Evolutionary conservation across 2,888 invertebrate species (phyloP), one percentile per base, ranked within the genome.

Genomic region (Eulithis testata): DNA sequence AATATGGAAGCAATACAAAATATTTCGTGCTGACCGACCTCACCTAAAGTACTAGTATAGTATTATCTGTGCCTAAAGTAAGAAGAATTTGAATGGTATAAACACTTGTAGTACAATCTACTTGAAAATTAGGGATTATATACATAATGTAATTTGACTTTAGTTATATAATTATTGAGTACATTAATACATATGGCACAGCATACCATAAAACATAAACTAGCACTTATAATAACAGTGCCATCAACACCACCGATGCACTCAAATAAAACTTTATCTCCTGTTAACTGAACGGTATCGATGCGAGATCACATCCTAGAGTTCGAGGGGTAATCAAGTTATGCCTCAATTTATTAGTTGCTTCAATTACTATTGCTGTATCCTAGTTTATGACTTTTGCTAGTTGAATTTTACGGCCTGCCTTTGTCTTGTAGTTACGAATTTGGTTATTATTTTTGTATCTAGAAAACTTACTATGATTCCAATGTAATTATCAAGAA

Each of bases 231-330:
- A 73, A 77, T 73, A 77, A 82, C 82, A 83, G 82, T 76, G 76
- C 80, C 84, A 83, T 85, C 81, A 81, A 75, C 79, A 76, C 76
- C 77, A 73, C 71, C 76, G 73, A 74, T 78, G 79, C 79, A 72
- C 76, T 82, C 77, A 63, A 80, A 87, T 85, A 83, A 84, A 85
- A 83, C 67, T 85, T 86, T 83, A 86, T 78, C 77, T 80, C 73
- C 78, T 78, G 77, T 84, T 81, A 83, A 78, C 73, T 74, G 73
- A 77, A 79, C 72, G 70, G 76, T 73, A 77, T 72, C 69, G 70
- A 69, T 57, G 52, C 52, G 72, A 59, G 66, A 57, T 60, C 45
- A 47, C 53, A 44, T 40, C 63, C 52, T 62, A 52, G 4, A 4
- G 21, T 1, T 51, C 40, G 27, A 55, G 50, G 45, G 52, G 8